Evolutionary conservation across 2,797 vertebrate species (phyloP), one percentile per base, ranked within the genome.

Genomic region (Syngnathus acus): DNA sequence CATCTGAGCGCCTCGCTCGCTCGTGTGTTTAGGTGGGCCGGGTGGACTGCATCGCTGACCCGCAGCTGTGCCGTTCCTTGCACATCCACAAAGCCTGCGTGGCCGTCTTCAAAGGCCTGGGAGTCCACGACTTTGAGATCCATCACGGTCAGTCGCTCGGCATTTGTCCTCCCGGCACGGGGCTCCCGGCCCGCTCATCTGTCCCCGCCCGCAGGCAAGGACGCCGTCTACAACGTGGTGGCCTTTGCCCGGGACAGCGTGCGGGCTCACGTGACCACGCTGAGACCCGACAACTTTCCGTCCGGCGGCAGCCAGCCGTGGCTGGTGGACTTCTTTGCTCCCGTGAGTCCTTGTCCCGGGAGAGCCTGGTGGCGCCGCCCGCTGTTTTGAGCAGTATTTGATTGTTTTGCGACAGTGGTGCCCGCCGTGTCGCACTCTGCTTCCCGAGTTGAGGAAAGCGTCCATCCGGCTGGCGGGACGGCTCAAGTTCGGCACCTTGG

Each of bases 241-340:
- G 92, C 92, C 1, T 99, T 99, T 89, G 94, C 96, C 9, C 96
- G 93, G 85, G 97, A 98, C 83, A 99, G 97, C 3, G 94, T 97
- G 51, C 91, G 87, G 3, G 95, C 97, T 67, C 94, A 98, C 1
- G 95, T 99, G 72, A 92, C 93, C 59, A 97, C 97, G 0, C 90
- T 99, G 74, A 86, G 92, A 69, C 97, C 97, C 3, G 93, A 96
- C 65, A 99, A 95, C 90, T 99, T 99, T 84, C 97, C 97, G 54
- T 90, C 91, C 13, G 92, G 92, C 74, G 89, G 92, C n/a, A 94
- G 94, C 78, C 95, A 98, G 65, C 94, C 97, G 0, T 99, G 97
- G 97, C 91, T 99, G 68, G 95, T 99, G 51, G 97, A 99, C 86
- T 99, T 99, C 89, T 99, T 99, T 68, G 95, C 95, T 66, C 97